Conservation (phyloP, 2,113 vertebrate species). For the Ammospiza nelsoni region DNA sequence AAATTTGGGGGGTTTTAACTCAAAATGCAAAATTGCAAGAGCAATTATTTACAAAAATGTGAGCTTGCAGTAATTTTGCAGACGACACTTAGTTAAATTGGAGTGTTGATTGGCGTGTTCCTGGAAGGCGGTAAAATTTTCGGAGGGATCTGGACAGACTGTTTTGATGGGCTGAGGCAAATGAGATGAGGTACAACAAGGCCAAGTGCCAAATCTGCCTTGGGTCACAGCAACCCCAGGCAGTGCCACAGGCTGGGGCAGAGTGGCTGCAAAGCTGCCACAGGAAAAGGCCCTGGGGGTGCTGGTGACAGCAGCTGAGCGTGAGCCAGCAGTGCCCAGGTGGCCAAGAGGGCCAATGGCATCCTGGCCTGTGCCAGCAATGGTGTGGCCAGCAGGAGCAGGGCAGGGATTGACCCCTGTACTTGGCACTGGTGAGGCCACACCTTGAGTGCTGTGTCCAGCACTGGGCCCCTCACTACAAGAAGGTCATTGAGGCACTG, state of each 20-base stretch:
- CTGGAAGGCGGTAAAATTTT: background rate
- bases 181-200: background rate
- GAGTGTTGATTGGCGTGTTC: background rate
- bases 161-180: background rate
- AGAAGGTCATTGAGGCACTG: background rate
- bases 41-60: background rate
- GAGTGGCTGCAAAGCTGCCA: background rate
- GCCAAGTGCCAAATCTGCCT: background rate
- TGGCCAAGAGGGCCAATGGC: background rate
- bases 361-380: background rate
- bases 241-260: background rate
- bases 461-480: fast-evolving
- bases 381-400: background rate
- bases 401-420: background rate
- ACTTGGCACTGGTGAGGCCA: fast-evolving
- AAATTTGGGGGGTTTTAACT: fast-evolving
- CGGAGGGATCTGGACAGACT: fast-evolving
- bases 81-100: fast-evolving
- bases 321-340: background rate
- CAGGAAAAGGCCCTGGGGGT: background rate
- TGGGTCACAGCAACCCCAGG: background rate
- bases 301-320: background rate
- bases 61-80: background rate
- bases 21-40: background rate
- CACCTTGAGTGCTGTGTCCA: fast-evolving